A percentile compares a stretch with the other conserved stretches of the same genome.
Conservation (phyloP, 92 coral and sea anemone species). For the Palythoa grandis region DNA sequence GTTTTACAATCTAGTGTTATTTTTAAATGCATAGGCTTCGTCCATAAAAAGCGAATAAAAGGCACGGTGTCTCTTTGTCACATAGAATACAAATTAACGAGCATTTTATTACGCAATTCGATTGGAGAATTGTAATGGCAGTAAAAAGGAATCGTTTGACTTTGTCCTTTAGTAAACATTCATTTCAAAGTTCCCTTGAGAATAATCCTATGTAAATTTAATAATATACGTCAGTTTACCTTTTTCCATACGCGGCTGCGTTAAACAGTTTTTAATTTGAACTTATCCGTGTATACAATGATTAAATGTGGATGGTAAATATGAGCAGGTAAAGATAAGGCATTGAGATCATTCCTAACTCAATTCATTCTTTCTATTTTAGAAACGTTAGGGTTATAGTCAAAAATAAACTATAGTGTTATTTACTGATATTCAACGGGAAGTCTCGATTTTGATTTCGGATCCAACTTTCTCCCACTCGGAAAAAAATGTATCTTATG, state of each 20-base stretch:
- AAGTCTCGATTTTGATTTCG: not conserved
- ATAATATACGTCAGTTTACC: constrained; percentile 20
- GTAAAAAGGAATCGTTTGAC: constrained; percentile 27
- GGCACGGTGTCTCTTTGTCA: not conserved
- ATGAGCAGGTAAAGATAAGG: not conserved
- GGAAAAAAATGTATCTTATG: constrained; percentile 8
- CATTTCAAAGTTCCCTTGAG: constrained; percentile 49
- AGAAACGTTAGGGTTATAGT: no score
- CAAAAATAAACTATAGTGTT: no score
- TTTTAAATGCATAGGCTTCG: constrained; percentile 4
- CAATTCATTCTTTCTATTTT: no score
- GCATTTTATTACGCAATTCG: constrained; percentile 40
- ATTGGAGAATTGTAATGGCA: constrained; percentile 19
- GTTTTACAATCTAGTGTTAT: not conserved
- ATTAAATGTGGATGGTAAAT: constrained; percentile 25
- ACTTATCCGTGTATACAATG: constrained; percentile 26
- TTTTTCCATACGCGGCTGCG: constrained; percentile 21
- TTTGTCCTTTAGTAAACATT: constrained; percentile 44
- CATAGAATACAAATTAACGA: constrained; percentile 37
- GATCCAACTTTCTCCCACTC: not conserved
- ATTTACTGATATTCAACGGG: not conserved
- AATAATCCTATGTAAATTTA: constrained; percentile 34
- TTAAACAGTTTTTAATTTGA: constrained; percentile 27
- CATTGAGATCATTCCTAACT: not conserved
- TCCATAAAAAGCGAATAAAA: constrained; percentile 3